Percentiles rank a stretch among this genome's conserved stretches.
These are phyloP conservation scores for Poeciliopsis gracilis DNA, from an alignment of 2,797 vertebrate genomes.

Conservation along the genomic window DNA sequence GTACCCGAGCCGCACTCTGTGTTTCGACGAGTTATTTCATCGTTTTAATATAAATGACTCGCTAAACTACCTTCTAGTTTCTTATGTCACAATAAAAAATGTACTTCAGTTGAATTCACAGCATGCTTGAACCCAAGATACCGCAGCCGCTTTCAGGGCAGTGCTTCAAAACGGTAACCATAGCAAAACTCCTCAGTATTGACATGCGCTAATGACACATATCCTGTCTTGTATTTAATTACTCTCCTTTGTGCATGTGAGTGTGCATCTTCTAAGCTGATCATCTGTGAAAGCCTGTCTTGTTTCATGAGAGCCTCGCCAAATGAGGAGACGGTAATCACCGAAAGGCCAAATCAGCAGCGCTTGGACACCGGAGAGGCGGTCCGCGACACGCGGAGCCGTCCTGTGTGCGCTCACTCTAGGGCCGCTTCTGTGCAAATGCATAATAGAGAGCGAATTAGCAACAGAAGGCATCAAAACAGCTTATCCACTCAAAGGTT, in stretches of 20 bases:
- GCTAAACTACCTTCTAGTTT: not conserved
- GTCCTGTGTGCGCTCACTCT: not conserved
- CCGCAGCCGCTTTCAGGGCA: not conserved
- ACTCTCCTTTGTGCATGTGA: slow-evolving; percentile 7
- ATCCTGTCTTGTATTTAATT: slow-evolving; percentile 50
- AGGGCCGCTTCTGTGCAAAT: not conserved
- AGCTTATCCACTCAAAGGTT: not conserved
- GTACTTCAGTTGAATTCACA: not conserved
- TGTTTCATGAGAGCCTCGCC: slow-evolving; percentile 44
- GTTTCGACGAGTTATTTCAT: slow-evolving; percentile 2
- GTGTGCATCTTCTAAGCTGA: slow-evolving; percentile 23
- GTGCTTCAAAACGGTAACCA: slow-evolving; percentile 43
- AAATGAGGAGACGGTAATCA: slow-evolving; percentile 59
- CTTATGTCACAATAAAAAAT: not conserved
- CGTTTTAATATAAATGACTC: slow-evolving; percentile 1
- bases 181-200: slow-evolving; percentile 60
- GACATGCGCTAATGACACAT: slow-evolving; percentile 55
- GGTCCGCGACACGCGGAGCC: not conserved
- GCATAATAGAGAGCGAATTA: not conserved
- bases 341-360: slow-evolving; percentile 39
- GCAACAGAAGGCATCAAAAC: not conserved
- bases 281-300: slow-evolving; percentile 44
- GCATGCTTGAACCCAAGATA: no score
- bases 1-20: slow-evolving; percentile 32
- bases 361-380: not conserved